Evolutionary conservation across 2,888 invertebrate species (phyloP).

Genomic region (Cataglyphis livida): DNA sequence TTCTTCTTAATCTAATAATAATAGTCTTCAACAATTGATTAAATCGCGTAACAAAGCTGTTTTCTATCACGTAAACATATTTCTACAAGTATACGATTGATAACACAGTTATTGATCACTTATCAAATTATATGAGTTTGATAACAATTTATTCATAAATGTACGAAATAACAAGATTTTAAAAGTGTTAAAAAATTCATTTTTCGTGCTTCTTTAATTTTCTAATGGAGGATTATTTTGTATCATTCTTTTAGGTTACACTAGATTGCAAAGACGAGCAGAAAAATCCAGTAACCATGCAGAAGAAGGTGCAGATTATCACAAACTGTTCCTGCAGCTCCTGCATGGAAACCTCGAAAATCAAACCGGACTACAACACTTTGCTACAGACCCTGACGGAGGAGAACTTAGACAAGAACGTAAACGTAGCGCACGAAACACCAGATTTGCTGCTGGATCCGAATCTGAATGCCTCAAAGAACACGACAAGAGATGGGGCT

Average conservation of each 20-base stretch:
- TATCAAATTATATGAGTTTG: neutral
- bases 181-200: neutral
- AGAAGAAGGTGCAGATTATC: slow-evolving; percentile 89
- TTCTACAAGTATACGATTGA: neutral
- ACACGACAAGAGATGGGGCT: slow-evolving; percentile 85
- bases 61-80: slow-evolving; percentile 1
- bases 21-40: neutral
- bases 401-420: slow-evolving; percentile 81
- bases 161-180: neutral
- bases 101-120: neutral
- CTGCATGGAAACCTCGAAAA: slow-evolving; percentile 86
- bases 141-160: neutral
- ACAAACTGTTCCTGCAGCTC: slow-evolving; percentile 89
- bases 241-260: slow-evolving; percentile 86
- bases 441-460: slow-evolving; percentile 84
- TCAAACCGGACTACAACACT: slow-evolving; percentile 83
- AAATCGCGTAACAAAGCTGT: neutral
- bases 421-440: slow-evolving; percentile 81
- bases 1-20: slow-evolving; percentile 9
- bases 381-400: slow-evolving; percentile 81
- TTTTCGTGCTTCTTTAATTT: neutral
- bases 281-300: slow-evolving; percentile 86
- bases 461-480: slow-evolving; percentile 80
- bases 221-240: neutral
- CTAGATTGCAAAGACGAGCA: slow-evolving; percentile 87